Base-by-base conservation (phyloP, 2,797 vertebrate species). In the Cichlasoma orientale region DNA sequence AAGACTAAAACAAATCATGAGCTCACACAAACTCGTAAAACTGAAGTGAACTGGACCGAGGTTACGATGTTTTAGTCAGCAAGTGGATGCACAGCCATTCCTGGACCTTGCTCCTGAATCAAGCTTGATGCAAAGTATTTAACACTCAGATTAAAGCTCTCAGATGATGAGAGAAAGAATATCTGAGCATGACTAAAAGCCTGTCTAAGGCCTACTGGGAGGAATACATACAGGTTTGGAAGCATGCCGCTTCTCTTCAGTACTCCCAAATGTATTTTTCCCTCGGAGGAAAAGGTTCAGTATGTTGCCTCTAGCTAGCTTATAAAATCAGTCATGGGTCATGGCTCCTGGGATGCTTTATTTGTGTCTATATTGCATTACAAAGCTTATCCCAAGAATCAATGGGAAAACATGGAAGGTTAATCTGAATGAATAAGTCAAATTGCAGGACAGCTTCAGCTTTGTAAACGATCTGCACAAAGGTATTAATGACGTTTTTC, bases 121-220 rank as follows among this genome's bases (percentile, higher is more conserved):
- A 92, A 89, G 91, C 92, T 75, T 91, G 92, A 94, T 90, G 84
- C 88, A 89, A 84, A 78, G 85, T 73, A 73, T 66, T 83, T 79
- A 76, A 86, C 77, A 63, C 80, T 89, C 75, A 70, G 83, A 80
- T 33, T 78, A 69, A 56, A 79, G 76, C 82, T 88, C 73, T 87
- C 74, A 74, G 74, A 87, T 82, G 58, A 83, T 52, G 56, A 21
- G 61, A 79, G 68, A 72, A 74, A 84, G 78, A 76, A 86, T 77
- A 83, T 77, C 53, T 89, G 82, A 89, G 78, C 76, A 80, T 66
- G 80, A 75, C 72, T 78, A 76, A 81, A 87, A 27, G 84, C 33
- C 21, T 29, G 25, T 52, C 23, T 27, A 52, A 72, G 38, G 74
- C 36, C 77, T 31, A 16, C 55, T 10, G 54, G 25, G 72, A 84